These are phyloP conservation scores for Platynereis dumerilii DNA, from an alignment of 2,888 invertebrate species.

Conservation along the genomic window DNA sequence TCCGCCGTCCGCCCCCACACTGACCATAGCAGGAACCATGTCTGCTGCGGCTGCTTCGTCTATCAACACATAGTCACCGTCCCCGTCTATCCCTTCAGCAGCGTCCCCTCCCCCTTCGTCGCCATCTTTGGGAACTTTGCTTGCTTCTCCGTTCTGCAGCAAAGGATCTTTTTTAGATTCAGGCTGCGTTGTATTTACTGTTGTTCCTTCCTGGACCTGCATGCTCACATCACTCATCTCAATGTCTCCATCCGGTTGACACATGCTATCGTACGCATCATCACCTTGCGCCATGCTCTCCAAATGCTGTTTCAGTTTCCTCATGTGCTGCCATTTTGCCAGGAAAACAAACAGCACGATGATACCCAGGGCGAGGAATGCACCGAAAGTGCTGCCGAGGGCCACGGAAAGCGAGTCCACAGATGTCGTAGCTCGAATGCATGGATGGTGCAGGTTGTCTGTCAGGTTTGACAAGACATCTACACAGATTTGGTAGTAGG, in stretches of 20 bases:
- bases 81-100: too few relatives aligned
- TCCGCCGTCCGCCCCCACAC: background rate
- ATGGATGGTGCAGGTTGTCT: conserved; percentile 17
- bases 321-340: conserved; percentile 40
- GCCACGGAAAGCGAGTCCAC: conserved; percentile 40
- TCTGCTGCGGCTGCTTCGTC: background rate
- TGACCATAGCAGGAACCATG: background rate
- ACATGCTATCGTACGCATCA: conserved; percentile 28
- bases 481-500: conserved; percentile 38
- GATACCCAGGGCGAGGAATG: conserved; percentile 40
- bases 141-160: background rate
- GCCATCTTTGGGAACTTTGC: background rate
- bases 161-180: conserved; percentile 11
- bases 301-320: conserved; percentile 27
- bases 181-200: conserved; percentile 7
- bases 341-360: conserved; percentile 41
- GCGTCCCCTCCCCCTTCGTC: background rate
- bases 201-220: conserved; percentile 31
- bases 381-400: conserved; percentile 41
- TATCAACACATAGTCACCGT: background rate
- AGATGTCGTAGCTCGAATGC: conserved; percentile 35
- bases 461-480: conserved; percentile 25
- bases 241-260: conserved; percentile 22
- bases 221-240: conserved; percentile 33
- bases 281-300: conserved; percentile 15